phyloP scores from a whole-genome alignment of 2,797 vertebrate genomes.

The Muscicapa comitata region DNA sequence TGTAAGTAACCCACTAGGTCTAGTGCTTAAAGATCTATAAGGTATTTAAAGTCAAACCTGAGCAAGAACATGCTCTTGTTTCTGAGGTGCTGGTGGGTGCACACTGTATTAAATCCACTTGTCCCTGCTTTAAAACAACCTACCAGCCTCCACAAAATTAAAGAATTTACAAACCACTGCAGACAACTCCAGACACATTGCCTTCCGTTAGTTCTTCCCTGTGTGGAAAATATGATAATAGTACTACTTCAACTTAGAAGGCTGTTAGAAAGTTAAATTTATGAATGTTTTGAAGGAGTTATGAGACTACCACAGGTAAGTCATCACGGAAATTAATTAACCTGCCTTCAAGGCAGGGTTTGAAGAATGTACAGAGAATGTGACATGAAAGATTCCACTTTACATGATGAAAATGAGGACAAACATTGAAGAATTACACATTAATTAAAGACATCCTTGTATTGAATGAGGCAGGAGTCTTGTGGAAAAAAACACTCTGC shows the following conservation, averaged over 20 bases:
- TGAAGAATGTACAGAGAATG: slow-evolving; percentile 31
- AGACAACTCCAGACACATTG: neutral
- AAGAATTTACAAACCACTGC: neutral
- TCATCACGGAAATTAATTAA: slow-evolving; percentile 54
- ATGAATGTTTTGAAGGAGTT: slow-evolving; percentile 14
- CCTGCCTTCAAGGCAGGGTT: slow-evolving; percentile 41
- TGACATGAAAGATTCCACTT: slow-evolving; percentile 47
- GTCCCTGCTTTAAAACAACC: neutral
- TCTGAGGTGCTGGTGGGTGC: neutral
- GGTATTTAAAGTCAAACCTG: neutral
- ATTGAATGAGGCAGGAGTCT: neutral
- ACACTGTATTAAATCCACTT: neutral
- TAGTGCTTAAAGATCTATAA: neutral
- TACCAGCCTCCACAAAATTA: neutral
- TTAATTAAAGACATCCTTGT: slow-evolving; percentile 23
- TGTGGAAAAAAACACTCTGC: neutral
- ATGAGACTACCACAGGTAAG: slow-evolving; percentile 12
- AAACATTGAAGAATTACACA: neutral
- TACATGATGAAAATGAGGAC: slow-evolving; percentile 24
- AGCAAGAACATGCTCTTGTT: neutral
- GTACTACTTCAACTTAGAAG: neutral
- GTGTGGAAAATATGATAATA: neutral
- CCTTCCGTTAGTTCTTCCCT: neutral
- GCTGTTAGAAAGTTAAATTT: slow-evolving; percentile 32
- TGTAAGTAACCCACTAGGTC: neutral